phyloP scores from a whole-genome alignment of 2,113 vertebrate species.

The Montifringilla adamsi region DNA sequence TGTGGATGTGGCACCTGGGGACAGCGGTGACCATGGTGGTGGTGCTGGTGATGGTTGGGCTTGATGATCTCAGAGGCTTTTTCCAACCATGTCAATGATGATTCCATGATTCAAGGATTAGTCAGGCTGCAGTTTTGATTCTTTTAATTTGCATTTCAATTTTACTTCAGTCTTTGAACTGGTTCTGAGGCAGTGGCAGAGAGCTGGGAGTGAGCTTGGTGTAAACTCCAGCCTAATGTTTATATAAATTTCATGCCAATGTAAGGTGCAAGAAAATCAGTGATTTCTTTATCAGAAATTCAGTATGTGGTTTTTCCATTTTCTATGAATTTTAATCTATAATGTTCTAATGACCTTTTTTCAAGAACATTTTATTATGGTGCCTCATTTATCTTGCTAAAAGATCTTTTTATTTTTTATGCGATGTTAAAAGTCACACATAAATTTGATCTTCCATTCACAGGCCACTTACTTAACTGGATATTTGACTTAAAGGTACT shows the following conservation, averaged over 20 bases:
- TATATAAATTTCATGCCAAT: neutral
- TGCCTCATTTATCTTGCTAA: neutral
- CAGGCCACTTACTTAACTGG: neutral
- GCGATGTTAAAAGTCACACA: neutral
- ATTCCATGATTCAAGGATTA: neutral
- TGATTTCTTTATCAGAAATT: neutral
- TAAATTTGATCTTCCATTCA: neutral
- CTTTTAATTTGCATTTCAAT: neutral
- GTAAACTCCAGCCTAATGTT: neutral
- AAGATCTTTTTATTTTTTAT: neutral
- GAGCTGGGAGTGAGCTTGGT: neutral
- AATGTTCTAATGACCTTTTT: neutral
- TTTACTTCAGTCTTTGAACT: neutral
- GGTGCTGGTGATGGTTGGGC: neutral
- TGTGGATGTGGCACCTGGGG: neutral
- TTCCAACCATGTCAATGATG: fast-evolving
- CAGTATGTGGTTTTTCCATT: neutral
- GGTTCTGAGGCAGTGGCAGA: neutral
- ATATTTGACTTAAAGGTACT: neutral
- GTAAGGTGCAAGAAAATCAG: neutral
- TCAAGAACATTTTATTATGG: neutral
- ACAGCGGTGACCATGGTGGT: neutral
- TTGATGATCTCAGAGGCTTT: neutral
- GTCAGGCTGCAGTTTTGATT: neutral
- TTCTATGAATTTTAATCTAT: neutral